Conservation (phyloP, 2,797 vertebrate species). For the Percopsis omiscomaycus region DNA sequence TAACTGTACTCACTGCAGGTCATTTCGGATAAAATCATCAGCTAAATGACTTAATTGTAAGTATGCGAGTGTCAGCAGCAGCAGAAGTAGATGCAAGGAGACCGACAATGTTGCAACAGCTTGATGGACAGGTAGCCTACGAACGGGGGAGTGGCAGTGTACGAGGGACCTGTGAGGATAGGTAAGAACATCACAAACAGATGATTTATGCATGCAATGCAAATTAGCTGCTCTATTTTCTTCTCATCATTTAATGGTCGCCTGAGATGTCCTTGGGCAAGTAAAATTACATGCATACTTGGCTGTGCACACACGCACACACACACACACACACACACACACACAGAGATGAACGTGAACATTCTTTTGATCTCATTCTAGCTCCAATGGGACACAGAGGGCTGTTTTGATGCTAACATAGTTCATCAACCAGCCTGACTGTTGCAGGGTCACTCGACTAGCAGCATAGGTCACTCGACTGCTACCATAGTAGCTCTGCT, state of each 20-base stretch:
- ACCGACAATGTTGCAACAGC: background rate
- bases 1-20: too few relatives aligned
- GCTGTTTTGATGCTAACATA: slow-evolving; percentile 5
- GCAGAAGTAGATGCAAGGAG: background rate
- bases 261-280: slow-evolving; percentile 57
- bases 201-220: slow-evolving; percentile 65
- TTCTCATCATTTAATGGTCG: slow-evolving; percentile 48
- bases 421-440: background rate
- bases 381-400: slow-evolving; percentile 1
- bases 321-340: background rate
- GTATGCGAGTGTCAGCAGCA: slow-evolving; percentile 4
- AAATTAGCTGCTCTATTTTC: slow-evolving; percentile 57
- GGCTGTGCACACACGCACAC: background rate
- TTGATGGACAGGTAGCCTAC: slow-evolving; percentile 20
- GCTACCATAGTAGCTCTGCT: background rate
- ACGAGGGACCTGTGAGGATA: slow-evolving; percentile 14
- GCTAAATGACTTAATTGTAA: too few relatives aligned
- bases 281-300: slow-evolving; percentile 28
- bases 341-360: background rate
- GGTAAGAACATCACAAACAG: slow-evolving; percentile 47
- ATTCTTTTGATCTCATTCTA: background rate
- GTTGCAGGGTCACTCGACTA: background rate
- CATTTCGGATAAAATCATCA: too few relatives aligned
- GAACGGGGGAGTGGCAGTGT: background rate
- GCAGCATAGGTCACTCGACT: background rate